A percentile compares a stretch with the other conserved stretches of the same genome.
phyloP scores from a whole-genome alignment of 2,113 vertebrate genomes.

The Amia ocellicauda region DNA sequence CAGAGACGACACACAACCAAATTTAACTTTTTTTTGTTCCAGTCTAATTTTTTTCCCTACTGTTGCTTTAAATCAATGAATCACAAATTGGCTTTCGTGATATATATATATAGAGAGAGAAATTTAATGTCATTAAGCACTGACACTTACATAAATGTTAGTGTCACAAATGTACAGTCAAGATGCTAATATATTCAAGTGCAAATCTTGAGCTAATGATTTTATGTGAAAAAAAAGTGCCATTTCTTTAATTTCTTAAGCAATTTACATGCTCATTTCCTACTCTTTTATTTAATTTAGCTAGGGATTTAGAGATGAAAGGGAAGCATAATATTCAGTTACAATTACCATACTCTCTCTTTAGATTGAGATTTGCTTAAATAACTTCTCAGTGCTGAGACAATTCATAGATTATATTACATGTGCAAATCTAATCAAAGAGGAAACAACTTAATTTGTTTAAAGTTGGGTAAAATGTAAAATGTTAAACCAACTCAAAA shows the following conservation, averaged over 20 bases:
- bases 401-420: neutral
- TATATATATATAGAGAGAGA: no score
- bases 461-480: slow-evolving; percentile 13
- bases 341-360: slow-evolving; percentile 1
- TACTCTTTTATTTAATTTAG: slow-evolving; percentile 1
- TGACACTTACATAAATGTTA: no score
- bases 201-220: no score
- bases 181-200: no score
- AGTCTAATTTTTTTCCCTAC: no score
- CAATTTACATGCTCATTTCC: slow-evolving; percentile 5
- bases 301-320: slow-evolving; percentile 13
- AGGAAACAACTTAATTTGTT: slow-evolving; percentile 10
- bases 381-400: slow-evolving; percentile 13
- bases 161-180: no score
- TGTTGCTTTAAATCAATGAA: no score
- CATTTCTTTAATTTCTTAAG: slow-evolving; percentile 4
- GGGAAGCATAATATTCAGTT: slow-evolving; percentile 1
- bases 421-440: slow-evolving; percentile 2
- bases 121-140: no score
- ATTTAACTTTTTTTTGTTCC: no score
- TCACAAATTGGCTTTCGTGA: no score
- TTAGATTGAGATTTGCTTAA: slow-evolving; percentile 4
- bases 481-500: slow-evolving; percentile 18
- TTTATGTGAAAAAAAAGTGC: no score
- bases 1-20: no score